Conservation (phyloP, 2,797 vertebrate genomes). For the Buceros bicornis region DNA sequence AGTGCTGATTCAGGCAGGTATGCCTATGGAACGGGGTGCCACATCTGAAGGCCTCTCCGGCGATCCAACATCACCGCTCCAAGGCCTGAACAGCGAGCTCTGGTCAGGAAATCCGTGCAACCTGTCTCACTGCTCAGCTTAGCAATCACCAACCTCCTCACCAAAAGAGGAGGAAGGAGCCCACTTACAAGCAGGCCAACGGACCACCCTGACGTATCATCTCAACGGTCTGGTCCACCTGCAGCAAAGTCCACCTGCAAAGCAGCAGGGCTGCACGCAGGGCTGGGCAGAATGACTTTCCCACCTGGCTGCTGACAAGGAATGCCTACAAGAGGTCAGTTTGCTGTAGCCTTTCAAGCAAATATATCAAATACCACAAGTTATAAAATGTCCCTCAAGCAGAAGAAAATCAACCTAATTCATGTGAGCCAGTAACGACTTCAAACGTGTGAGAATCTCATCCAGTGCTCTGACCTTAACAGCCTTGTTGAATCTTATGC, state of each 20-base stretch:
- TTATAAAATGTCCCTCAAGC: not conserved
- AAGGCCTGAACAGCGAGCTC: not conserved
- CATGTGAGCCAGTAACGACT: not conserved
- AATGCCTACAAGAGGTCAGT: not conserved
- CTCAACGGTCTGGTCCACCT: not conserved
- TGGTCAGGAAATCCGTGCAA: not conserved
- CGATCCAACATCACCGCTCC: not conserved
- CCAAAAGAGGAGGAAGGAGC: not conserved
- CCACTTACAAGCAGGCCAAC: not conserved
- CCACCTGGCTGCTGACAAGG: not conserved
- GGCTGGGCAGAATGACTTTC: not conserved
- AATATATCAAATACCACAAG: not conserved
- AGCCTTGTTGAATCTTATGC: slow-evolving; percentile 93
- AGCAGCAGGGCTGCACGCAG: not conserved
- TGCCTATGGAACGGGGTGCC: not conserved
- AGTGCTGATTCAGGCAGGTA: not conserved
- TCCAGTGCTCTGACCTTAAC: slow-evolving; percentile 86
- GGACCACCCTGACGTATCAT: not conserved
- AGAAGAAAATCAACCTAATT: not conserved
- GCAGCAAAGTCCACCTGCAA: not conserved
- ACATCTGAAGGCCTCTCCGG: not conserved
- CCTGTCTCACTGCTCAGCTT: not conserved
- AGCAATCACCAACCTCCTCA: not conserved
- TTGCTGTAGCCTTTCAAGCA: not conserved
- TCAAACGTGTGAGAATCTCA: not conserved